Conservation (phyloP, 1,140 invertebrate species). For the Protaetia brevitarsis region DNA sequence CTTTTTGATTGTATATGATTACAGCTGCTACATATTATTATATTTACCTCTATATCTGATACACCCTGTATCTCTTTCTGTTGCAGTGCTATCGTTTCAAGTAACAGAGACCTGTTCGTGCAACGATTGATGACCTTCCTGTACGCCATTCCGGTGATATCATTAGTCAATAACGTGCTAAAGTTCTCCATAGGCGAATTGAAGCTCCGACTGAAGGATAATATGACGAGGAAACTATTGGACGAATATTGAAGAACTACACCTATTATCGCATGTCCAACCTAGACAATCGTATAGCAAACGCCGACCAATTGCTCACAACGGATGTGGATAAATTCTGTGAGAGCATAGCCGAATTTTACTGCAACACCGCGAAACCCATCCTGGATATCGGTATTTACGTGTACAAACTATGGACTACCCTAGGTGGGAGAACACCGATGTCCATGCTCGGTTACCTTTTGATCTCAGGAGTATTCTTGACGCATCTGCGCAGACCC, state of each 20-base stretch:
- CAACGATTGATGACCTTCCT: slow-evolving; percentile 74
- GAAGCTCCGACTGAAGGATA: slow-evolving; percentile 85
- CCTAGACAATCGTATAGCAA: slow-evolving; percentile 90
- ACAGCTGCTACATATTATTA: too few relatives aligned
- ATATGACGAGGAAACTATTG: slow-evolving; percentile 83
- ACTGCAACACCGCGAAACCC: too few relatives aligned
- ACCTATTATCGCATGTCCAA: slow-evolving; percentile 98
- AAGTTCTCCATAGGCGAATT: slow-evolving; percentile 94
- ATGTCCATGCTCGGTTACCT: too few relatives aligned
- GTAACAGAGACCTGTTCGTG: slow-evolving; percentile 74
- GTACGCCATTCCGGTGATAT: slow-evolving; percentile 77
- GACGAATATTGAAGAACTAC: slow-evolving; percentile 92
- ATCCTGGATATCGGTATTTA: too few relatives aligned
- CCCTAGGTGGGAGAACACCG: too few relatives aligned
- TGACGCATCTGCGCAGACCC: slow-evolving; percentile 79
- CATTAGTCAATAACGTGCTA: slow-evolving; percentile 87
- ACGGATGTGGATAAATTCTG: slow-evolving; percentile 98
- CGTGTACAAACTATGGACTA: too few relatives aligned
- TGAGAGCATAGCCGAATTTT: slow-evolving; percentile 87
- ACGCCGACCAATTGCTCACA: slow-evolving; percentile 94
- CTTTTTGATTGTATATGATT: too few relatives aligned
- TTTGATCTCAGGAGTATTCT: slow-evolving; percentile 73
- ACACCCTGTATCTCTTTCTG: slow-evolving; percentile 37
- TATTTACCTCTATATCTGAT: too few relatives aligned
- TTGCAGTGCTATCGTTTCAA: slow-evolving; percentile 88